Evolutionary conservation across 1,140 invertebrate species (phyloP), one percentile per base, ranked within the genome.

Genomic region (Physella acuta): DNA sequence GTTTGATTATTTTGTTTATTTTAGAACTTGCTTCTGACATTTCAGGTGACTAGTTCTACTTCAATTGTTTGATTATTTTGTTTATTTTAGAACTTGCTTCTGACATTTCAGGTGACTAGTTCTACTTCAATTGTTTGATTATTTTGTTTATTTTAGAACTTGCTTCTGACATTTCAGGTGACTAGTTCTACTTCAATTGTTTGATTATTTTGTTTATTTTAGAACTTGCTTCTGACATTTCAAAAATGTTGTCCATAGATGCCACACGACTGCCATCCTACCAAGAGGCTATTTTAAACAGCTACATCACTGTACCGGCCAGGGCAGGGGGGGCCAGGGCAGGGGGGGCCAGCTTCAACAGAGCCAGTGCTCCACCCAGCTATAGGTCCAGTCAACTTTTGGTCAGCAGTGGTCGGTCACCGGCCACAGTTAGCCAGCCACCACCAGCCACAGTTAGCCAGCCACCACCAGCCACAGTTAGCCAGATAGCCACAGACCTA

Each of bases 331-430:
- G 33, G 20, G n/a, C 2, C 39, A 64, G 26, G 31, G 51, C 30
- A 0, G 26, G 36, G 26, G 34, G 33, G 1, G 28, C 39, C 1
- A 52, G 14, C 16, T 67, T 67, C 31, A 36, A 49, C 52, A 37
- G 64, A 31, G 52, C 26, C 30, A 56, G 31, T 39, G 64, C 64
- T 20, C 64, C 64, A 39, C 64, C 64, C 34, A 67, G 64, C 34
- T 67, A 67, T 52, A 55, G 64, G 30, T 56, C 8, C 24, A 67
- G 64, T 34, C 64, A 67, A 24, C 8, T 20, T 8, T 14, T 14
- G 5, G 26, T 24, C 53, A 14, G 5, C 8, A 24, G 8, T 14
- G 8, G 8, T 24, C 8, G 17, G 26, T 28, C 53, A 5, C 8
- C 53, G 8, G 26, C 8, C 8, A 14, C 53, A 5, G 8, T 8